Evolutionary conservation across 64 coral and sea anemone species (phyloP).

Genomic region (Stichodactyla helianthus): DNA sequence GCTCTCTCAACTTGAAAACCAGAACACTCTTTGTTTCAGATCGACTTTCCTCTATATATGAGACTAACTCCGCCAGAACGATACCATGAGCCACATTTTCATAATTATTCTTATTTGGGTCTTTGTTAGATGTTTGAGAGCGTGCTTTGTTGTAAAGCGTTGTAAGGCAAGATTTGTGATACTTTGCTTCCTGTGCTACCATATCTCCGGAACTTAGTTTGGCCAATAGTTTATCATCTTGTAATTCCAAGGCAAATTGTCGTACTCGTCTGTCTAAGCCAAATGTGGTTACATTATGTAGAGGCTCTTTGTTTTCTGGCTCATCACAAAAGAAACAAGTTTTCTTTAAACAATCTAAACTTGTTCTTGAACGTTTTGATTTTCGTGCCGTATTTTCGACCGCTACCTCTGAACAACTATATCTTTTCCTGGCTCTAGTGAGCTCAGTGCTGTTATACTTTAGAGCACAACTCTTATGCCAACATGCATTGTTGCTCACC

Average conservation of each 20-base stretch:
- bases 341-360: neutral
- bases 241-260: slow-evolving; percentile 31
- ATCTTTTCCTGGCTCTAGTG: slow-evolving; percentile 27
- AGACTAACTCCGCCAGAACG: slow-evolving; percentile 16
- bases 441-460: slow-evolving; percentile 45
- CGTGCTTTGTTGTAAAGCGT: slow-evolving; percentile 33
- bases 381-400: neutral
- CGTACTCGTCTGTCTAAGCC: slow-evolving; percentile 39
- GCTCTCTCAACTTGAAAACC: slow-evolving; percentile 43
- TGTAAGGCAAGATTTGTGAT: slow-evolving; percentile 22
- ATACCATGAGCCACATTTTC: slow-evolving; percentile 16
- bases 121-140: neutral
- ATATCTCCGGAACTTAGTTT: slow-evolving; percentile 34
- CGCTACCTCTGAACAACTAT: neutral
- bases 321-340: slow-evolving; percentile 6
- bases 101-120: neutral
- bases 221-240: slow-evolving; percentile 28
- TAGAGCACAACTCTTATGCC: slow-evolving; percentile 47
- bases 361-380: slow-evolving; percentile 28
- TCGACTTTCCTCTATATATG: slow-evolving; percentile 22
- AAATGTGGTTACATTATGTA: slow-evolving; percentile 57
- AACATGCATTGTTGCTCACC: slow-evolving; percentile 8
- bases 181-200: slow-evolving; percentile 19
- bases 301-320: slow-evolving; percentile 15
- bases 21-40: neutral